Evolutionary conservation across 2,797 vertebrate genomes (phyloP), one percentile per base, ranked within the genome.

Genomic region (Passerculus sandwichensis): DNA sequence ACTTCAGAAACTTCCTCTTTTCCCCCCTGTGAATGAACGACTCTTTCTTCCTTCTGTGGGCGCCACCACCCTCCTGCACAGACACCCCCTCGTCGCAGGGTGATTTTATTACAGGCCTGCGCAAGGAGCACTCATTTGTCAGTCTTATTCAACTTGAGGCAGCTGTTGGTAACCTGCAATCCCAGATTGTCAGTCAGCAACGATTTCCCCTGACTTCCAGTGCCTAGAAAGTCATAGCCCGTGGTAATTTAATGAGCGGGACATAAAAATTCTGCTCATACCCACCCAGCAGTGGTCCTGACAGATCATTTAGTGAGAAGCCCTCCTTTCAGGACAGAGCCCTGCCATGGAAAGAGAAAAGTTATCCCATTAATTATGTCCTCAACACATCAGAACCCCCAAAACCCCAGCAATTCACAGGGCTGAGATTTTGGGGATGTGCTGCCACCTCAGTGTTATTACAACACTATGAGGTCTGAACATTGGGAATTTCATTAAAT

Each of bases 221-320:
- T 54, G 86, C 95, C 97, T 88, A 75, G 95, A 85, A 97, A 98
- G 96, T 95, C 95, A 95, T 65, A 89, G 32, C 79, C 32, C 54
- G 76, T 56, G 95, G 92, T 97, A 91, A 97, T 96, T 97, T 98
- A 98, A 98, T 97, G 97, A 98, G 97, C 26, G 3, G 86, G 79
- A 89, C 92, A 97, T 97, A 87, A 97, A 97, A 97, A 98, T 97
- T 98, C 97, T 74, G 89, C 62, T 98, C 97, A 97, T 93, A 96
- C 80, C 76, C 95, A 85, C 36, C 88, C 91, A 78, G 92, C 45
- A 66, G 91, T 21, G 51, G 78, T 94, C 95, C 93, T 97, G 97
- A 96, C 95, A 96, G 93, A 93, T 91, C 85, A 50, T 71, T 96
- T 94, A 38, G 96, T 83, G 87, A 94, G 94, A 83, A 95, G 88